Conservation (phyloP, 1,140 invertebrate species). For the Pemphigus obesinymphae region DNA sequence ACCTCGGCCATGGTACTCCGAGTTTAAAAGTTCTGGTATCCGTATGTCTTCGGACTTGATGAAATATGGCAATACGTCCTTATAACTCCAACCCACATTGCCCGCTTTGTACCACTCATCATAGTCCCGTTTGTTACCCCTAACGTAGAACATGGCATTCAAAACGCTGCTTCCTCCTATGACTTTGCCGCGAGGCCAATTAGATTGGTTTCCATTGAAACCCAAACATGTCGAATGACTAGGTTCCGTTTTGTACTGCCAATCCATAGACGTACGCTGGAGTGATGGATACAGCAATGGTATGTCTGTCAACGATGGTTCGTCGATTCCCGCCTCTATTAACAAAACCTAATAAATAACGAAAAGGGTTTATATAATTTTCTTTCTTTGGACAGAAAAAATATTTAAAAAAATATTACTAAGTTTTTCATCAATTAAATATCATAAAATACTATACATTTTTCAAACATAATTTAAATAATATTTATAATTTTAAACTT, state of each 20-base stretch:
- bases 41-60: constrained; percentile 67
- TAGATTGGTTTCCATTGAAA: constrained; percentile 52
- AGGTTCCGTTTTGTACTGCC: constrained; percentile 72
- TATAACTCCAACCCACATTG: constrained; percentile 67
- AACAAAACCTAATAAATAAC: constrained; percentile 59
- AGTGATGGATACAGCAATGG: constrained; percentile 69
- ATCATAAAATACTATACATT: too few relatives aligned
- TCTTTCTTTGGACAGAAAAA: too few relatives aligned
- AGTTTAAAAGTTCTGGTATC: constrained; percentile 57
- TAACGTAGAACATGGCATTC: constrained; percentile 84
- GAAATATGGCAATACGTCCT: constrained; percentile 77
- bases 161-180: constrained; percentile 77
- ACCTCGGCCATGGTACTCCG: constrained; percentile 64
- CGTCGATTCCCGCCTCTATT: constrained; percentile 79
- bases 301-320: constrained; percentile 64
- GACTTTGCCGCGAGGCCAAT: constrained; percentile 58
- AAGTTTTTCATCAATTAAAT: too few relatives aligned
- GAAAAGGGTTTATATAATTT: background rate
- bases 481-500: too few relatives aligned
- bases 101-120: constrained; percentile 71
- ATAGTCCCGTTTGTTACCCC: constrained; percentile 80
- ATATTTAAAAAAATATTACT: too few relatives aligned
- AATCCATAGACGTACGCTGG: constrained; percentile 68
- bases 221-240: constrained; percentile 54
- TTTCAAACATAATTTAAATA: too few relatives aligned